A percentile compares a stretch with the other conserved stretches of the same genome.
Conservation (phyloP, 2,113 vertebrate genomes). For the Leuciscus idus region DNA sequence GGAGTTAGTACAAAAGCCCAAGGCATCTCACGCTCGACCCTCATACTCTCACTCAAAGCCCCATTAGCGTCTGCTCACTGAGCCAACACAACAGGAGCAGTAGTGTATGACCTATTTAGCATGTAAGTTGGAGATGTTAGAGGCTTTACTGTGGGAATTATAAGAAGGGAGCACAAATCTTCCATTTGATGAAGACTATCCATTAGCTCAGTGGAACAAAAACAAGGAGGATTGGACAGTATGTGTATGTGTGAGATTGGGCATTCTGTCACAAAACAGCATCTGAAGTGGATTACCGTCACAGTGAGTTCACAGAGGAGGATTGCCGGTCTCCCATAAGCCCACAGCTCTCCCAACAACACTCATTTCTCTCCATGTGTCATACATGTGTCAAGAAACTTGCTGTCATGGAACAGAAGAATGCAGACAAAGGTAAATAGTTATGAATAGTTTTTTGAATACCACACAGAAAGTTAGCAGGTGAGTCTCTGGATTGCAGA, state of each 20-base stretch:
- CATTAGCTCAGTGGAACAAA: constrained; percentile 49
- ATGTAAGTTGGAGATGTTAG: constrained; percentile 37
- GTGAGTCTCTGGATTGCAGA: too few species aligned
- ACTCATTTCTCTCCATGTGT: not conserved
- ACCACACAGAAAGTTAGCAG: too few species aligned
- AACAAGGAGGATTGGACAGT: constrained; percentile 35
- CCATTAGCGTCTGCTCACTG: constrained; percentile 30
- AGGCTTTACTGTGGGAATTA: constrained; percentile 16
- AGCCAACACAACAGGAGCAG: constrained; percentile 33
- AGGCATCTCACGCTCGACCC: constrained; percentile 28
- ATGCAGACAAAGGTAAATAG: too few species aligned
- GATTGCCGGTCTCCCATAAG: not conserved
- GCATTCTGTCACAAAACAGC: constrained; percentile 30
- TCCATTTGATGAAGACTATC: constrained; percentile 31
- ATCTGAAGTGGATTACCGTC: constrained; percentile 27
- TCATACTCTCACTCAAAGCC: constrained; percentile 30
- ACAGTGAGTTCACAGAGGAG: not conserved
- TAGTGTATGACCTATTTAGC: constrained; percentile 36
- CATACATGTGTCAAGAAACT: too few species aligned
- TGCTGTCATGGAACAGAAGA: too few species aligned
- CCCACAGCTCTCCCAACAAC: constrained; percentile 1
- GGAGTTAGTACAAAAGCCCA: constrained; percentile 39
- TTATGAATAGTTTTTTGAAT: too few species aligned
- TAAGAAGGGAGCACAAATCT: constrained; percentile 17
- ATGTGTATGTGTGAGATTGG: constrained; percentile 32